A percentile compares a stretch with the other conserved stretches of the same genome.
phyloP scores from a whole-genome alignment of 2,797 vertebrate species.

The Masticophis lateralis region DNA sequence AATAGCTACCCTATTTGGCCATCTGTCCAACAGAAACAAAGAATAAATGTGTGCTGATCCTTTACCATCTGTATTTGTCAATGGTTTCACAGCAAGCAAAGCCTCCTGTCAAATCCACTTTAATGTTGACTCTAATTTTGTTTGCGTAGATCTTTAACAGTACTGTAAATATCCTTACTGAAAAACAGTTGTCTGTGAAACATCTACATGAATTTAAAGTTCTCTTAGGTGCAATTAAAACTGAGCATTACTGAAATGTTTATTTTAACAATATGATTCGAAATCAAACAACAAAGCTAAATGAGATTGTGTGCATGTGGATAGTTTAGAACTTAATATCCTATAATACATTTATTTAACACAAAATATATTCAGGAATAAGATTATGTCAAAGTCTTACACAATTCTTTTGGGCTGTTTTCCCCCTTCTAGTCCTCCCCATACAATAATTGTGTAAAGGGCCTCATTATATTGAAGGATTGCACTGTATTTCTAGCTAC shows the following conservation, averaged over 20 bases:
- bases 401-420: background rate
- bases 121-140: conserved; percentile 51
- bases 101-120: conserved; percentile 11
- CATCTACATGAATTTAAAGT: conserved; percentile 7
- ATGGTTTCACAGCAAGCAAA: conserved; percentile 35
- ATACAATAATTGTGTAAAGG: background rate
- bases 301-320: background rate
- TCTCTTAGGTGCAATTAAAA: conserved; percentile 12
- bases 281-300: background rate
- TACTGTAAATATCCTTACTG: conserved; percentile 30
- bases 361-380: background rate
- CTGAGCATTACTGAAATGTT: conserved; percentile 20
- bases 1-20: conserved; percentile 35
- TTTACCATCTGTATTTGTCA: conserved; percentile 55
- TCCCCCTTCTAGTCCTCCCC: background rate
- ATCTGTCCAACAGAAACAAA: conserved; percentile 53
- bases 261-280: conserved; percentile 34
- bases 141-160: conserved; percentile 33
- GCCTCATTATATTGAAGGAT: background rate
- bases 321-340: background rate
- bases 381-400: background rate
- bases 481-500: background rate
- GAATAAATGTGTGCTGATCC: conserved; percentile 53
- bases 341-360: background rate
- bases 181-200: conserved; percentile 46